A percentile compares a stretch with the other conserved stretches of the same genome.
phyloP scores from a whole-genome alignment of 2,888 invertebrate species.

The Lasioglossum oenotherae region DNA sequence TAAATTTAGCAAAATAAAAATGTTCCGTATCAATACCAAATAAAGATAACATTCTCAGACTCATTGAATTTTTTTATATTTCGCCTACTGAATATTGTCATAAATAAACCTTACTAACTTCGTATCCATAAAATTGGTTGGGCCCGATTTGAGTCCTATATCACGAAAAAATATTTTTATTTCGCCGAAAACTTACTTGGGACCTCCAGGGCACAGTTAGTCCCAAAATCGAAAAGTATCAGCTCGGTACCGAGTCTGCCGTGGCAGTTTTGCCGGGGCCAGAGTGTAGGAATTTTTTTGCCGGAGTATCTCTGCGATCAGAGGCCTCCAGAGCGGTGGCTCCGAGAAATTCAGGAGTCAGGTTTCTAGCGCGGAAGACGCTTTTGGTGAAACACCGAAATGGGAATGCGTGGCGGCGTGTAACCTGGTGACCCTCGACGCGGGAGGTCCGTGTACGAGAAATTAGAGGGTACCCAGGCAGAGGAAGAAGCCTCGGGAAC shows the following conservation, averaged over 20 bases:
- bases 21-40: too few relatives aligned
- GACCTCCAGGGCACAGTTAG: too few relatives aligned
- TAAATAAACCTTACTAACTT: too few relatives aligned
- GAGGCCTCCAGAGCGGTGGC: neutral
- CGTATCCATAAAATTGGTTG: too few relatives aligned
- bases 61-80: too few relatives aligned
- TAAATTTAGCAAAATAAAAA: too few relatives aligned
- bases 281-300: slow-evolving; percentile 31
- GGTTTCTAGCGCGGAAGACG: slow-evolving; percentile 46
- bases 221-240: neutral
- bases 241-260: neutral
- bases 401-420: slow-evolving; percentile 54
- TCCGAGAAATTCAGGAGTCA: slow-evolving; percentile 54
- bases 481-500: slow-evolving; percentile 22
- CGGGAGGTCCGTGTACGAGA: slow-evolving; percentile 71
- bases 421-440: slow-evolving; percentile 67
- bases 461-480: slow-evolving; percentile 65
- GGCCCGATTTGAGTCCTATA: too few relatives aligned
- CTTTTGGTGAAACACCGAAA: slow-evolving; percentile 60
- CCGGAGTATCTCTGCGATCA: slow-evolving; percentile 40
- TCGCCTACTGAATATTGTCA: too few relatives aligned
- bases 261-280: neutral
- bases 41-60: too few relatives aligned
- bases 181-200: too few relatives aligned
- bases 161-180: too few relatives aligned